A percentile compares a stretch with the other conserved stretches of the same genome.
Conservation (phyloP, 2,888 invertebrate genomes). For the Hirtodrosophila cameraria region DNA sequence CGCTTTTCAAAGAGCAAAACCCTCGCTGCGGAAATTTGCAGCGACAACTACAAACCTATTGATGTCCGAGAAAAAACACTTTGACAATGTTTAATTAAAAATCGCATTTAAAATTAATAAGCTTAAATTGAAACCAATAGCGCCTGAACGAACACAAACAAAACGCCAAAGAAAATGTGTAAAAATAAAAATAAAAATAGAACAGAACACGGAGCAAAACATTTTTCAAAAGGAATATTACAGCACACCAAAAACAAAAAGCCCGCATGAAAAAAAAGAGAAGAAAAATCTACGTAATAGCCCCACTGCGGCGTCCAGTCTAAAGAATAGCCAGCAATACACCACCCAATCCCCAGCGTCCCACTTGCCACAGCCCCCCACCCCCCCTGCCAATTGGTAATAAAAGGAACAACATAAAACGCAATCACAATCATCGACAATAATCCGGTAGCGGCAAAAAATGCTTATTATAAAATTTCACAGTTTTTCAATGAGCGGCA, state of each 20-base stretch:
- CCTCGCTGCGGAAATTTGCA: not conserved
- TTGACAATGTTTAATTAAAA: constrained; percentile 75
- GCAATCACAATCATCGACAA: constrained; percentile 82
- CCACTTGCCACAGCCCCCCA: constrained; percentile 7
- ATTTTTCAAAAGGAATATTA: constrained; percentile 73
- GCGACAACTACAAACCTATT: constrained; percentile 36
- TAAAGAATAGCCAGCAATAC: constrained; percentile 12
- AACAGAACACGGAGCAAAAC: constrained; percentile 49
- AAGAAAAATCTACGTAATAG: constrained; percentile 36
- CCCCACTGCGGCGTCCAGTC: constrained; percentile 27
- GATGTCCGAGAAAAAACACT: constrained; percentile 55
- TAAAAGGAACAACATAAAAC: constrained; percentile 78
- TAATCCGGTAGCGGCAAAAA: constrained; percentile 78
- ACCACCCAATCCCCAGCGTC: constrained; percentile 16
- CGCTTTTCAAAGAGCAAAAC: not conserved
- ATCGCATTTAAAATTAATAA: constrained; percentile 76
- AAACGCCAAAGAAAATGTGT: constrained; percentile 20
- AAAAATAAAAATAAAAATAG: constrained; percentile 18
- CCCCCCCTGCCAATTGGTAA: constrained; percentile 49
- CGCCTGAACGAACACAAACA: constrained; percentile 57
- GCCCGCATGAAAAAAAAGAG: constrained; percentile 3
- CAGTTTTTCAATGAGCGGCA: constrained; percentile 80
- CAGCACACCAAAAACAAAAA: constrained; percentile 56
- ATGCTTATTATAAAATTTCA: constrained; percentile 83
- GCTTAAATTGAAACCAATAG: constrained; percentile 75